Conservation (phyloP, 64 coral and sea anemone species). For the Acropora tenuis region DNA sequence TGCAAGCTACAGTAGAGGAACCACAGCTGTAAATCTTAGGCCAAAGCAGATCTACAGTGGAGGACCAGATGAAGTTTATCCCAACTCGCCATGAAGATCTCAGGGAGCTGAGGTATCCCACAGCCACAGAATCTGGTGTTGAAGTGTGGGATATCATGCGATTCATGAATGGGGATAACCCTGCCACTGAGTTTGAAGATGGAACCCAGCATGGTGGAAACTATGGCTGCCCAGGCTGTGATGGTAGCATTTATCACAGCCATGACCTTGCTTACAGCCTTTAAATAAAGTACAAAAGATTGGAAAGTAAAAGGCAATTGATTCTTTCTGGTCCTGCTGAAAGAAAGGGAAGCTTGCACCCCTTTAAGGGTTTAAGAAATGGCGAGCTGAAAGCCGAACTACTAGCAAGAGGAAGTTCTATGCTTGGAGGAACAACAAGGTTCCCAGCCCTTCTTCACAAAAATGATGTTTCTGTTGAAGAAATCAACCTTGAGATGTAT, state of each 20-base stretch:
- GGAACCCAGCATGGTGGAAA: conserved; percentile 49
- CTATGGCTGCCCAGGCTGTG: conserved; percentile 45
- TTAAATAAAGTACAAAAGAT: conserved; percentile 25
- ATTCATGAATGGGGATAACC: conserved; percentile 63
- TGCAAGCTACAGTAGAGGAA: conserved; percentile 37
- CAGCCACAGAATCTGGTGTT: neutral
- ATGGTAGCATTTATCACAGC: conserved; percentile 31
- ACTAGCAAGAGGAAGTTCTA: conserved; percentile 6
- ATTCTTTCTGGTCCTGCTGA: neutral
- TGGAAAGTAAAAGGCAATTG: neutral
- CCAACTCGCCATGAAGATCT: conserved; percentile 29
- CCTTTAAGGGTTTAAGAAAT: conserved; percentile 40
- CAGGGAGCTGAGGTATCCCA: neutral
- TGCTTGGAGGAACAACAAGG: conserved; percentile 46
- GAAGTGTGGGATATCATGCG: conserved; percentile 8
- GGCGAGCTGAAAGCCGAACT: conserved; percentile 29
- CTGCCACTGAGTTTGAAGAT: conserved; percentile 32
- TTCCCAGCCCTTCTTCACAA: conserved; percentile 33
- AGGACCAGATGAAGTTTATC: conserved; percentile 23
- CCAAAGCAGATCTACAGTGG: conserved; percentile 23
- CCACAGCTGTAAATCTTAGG: conserved; percentile 54
- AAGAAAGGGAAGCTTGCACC: neutral
- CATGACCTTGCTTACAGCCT: conserved; percentile 14
- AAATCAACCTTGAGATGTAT: conserved; percentile 31
- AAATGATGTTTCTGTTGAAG: neutral